Conservation (phyloP, 2,113 vertebrate species). For the Equus quagga region DNA sequence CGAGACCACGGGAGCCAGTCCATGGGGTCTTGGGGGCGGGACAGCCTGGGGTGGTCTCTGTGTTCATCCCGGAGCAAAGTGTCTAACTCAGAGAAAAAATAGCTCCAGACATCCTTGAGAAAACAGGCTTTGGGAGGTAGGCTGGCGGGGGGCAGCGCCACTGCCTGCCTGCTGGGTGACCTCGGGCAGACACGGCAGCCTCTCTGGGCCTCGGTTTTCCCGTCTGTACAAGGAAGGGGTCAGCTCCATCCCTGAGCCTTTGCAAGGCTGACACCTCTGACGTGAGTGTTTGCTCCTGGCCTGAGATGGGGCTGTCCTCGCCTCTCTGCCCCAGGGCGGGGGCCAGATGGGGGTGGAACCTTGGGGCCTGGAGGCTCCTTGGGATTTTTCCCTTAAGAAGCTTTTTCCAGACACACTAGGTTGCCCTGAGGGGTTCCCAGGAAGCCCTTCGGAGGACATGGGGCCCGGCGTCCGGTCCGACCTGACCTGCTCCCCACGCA, state of each 20-base stretch:
- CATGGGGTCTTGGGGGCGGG: fast-evolving
- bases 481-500: background rate
- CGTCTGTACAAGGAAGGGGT: background rate
- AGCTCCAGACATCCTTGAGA: background rate
- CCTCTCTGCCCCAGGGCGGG: background rate
- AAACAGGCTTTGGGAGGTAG: background rate
- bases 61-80: background rate
- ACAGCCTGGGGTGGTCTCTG: background rate
- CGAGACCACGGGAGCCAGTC: background rate
- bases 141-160: no score
- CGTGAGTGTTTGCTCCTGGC: fast-evolving
- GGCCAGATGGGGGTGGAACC: background rate
- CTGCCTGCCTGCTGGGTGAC: background rate
- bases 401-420: background rate
- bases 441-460: fast-evolving
- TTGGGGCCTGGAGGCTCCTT: background rate
- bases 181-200: background rate
- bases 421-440: no score
- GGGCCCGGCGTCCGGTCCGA: fast-evolving
- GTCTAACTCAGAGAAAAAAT: background rate
- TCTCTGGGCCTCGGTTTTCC: background rate
- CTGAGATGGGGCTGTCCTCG: background rate
- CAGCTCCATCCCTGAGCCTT: no score
- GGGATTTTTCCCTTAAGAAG: background rate
- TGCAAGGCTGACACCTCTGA: background rate